Conservation (phyloP, 2,888 invertebrate species). For the Myopa testacea region DNA sequence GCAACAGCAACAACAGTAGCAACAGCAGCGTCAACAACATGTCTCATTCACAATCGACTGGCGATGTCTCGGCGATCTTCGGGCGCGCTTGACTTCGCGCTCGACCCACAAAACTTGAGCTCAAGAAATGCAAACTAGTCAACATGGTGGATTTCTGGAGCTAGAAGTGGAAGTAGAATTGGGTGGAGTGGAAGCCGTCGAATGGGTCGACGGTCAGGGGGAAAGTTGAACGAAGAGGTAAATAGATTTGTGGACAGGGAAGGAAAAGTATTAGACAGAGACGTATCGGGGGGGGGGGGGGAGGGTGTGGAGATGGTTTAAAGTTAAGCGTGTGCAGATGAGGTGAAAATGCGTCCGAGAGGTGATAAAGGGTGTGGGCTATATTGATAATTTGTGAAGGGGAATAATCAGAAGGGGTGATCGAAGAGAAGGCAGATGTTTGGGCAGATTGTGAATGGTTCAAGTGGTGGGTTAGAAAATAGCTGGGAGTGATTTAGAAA, state of each 20-base stretch:
- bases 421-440: not conserved
- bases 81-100: conserved; percentile 74
- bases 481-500: conserved; percentile 4
- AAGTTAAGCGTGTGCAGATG: too few species aligned
- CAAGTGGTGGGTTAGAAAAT: not conserved
- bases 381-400: not conserved
- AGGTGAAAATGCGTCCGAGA: too few species aligned
- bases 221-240: conserved; percentile 11
- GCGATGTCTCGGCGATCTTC: conserved; percentile 75
- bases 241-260: not conserved
- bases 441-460: not conserved
- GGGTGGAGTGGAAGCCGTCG: conserved; percentile 48
- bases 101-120: conserved; percentile 66
- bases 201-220: conserved; percentile 27
- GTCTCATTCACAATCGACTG: conserved; percentile 75
- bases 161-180: conserved; percentile 63
- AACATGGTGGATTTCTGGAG: conserved; percentile 69
- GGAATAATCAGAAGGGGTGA: not conserved
- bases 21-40: conserved; percentile 59
- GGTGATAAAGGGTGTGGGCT: too few species aligned
- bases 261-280: not conserved
- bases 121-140: conserved; percentile 69
- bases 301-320: not conserved
- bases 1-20: conserved; percentile 25
- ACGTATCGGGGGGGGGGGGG: not conserved